phyloP scores from a whole-genome alignment of 2,113 vertebrate genomes.

The Brachyistius frenatus region DNA sequence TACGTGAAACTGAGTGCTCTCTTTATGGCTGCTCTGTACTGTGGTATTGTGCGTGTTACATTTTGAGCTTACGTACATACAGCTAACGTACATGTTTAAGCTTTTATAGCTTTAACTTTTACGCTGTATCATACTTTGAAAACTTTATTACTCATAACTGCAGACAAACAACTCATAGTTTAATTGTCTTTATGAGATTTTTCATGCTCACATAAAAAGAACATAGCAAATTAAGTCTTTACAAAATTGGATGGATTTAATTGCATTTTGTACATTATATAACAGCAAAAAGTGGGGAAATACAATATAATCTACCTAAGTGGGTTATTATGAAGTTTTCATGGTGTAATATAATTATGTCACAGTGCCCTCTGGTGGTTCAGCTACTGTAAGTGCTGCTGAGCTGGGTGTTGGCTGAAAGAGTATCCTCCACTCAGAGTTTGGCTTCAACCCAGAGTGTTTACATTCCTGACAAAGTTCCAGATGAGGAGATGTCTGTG shows the following conservation, averaged over 20 bases:
- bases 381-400: conserved; percentile 6
- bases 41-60: too few relatives aligned
- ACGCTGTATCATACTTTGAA: background rate
- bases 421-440: conserved; percentile 5
- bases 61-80: too few relatives aligned
- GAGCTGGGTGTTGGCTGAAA: conserved; percentile 26
- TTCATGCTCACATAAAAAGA: conserved; percentile 9
- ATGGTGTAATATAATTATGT: conserved; percentile 35
- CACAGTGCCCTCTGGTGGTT: conserved; percentile 74
- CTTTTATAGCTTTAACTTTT: background rate
- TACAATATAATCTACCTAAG: too few relatives aligned
- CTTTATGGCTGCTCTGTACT: too few relatives aligned
- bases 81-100: too few relatives aligned
- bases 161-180: background rate
- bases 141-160: conserved; percentile 5
- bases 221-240: background rate
- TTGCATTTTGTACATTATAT: conserved; percentile 24
- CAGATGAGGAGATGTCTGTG: conserved; percentile 28
- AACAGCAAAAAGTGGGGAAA: conserved; percentile 36
- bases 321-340: background rate
- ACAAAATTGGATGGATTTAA: conserved; percentile 26
- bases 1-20: too few relatives aligned
- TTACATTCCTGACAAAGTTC: conserved; percentile 46
- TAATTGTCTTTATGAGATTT: conserved; percentile 15
- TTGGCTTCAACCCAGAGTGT: conserved; percentile 29